Conservation (phyloP, 2,113 vertebrate genomes). For the Peromyscus leucopus region DNA sequence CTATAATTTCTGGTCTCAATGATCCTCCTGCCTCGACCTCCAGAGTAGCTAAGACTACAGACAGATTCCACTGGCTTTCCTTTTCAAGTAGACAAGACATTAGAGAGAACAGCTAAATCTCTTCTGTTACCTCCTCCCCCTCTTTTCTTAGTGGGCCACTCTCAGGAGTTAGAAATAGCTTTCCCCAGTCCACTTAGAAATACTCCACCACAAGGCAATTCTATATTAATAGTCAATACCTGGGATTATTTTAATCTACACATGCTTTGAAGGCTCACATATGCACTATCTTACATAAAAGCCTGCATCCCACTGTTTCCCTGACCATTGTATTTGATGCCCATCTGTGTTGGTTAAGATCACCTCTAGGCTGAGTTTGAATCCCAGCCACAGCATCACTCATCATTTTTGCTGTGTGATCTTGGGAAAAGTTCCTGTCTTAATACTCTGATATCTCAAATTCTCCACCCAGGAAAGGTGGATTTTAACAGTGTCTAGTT, state of each 20-base stretch:
- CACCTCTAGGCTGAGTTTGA: background rate
- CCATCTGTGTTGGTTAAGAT: background rate
- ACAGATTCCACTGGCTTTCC: background rate
- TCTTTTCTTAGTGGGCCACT: background rate
- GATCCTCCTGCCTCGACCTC: background rate
- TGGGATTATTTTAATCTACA: background rate
- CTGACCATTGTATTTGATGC: background rate
- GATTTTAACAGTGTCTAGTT: background rate
- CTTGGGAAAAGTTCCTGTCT: background rate
- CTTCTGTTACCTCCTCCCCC: background rate
- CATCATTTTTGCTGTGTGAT: background rate
- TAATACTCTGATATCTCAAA: background rate
- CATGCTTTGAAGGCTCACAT: background rate
- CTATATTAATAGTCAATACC: background rate
- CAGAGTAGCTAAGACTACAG: background rate
- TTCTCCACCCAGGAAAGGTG: slow-evolving; percentile 23
- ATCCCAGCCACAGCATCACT: background rate
- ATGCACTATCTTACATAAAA: background rate
- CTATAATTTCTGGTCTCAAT: background rate
- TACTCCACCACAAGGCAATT: background rate
- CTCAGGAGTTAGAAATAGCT: background rate
- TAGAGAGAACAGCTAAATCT: background rate
- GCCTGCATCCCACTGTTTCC: background rate
- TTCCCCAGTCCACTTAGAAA: background rate
- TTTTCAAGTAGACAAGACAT: slow-evolving; percentile 1